Evolutionary conservation across 2,888 invertebrate species (phyloP), one percentile per base, ranked within the genome.

Genomic region (Lagria hirta): DNA sequence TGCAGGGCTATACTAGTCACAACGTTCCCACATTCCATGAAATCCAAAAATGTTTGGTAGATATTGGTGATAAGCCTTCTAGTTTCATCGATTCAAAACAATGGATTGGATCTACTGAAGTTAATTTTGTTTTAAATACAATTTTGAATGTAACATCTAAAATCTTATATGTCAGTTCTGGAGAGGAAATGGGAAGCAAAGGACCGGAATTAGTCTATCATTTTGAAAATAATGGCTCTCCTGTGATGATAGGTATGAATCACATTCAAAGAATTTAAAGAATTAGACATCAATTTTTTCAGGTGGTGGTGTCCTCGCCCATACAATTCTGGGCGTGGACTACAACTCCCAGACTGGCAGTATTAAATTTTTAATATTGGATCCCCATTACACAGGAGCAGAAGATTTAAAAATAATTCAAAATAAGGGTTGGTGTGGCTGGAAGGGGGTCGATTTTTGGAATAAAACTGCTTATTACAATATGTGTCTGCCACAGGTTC

Each of bases 91-190:
- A 91, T 12, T 94, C 95, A 1, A 83, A 81, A 44, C 87, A 95
- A 65, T 99, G 99, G 99, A 98, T 99, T 65, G 99, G 99, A 4
- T 97, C 97, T 0, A 91, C 92, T 3, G 99, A 99, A 78, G 92
- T 99, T 7, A 86, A 88, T 71, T 97, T 88, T 75, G 91, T 92
- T 48, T 73, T 99, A 48, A 88, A 93, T 65, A 82, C 87, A 17
- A 74, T 94, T 43, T 73, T 92, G 4, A 82, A 83, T 28, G 77
- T 93, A 0, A 81, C 84, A 30, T 82, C 83, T 0, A 87, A 87
- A 68, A 90, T 98, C 52, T 75, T 96, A 48, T 85, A 85, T 61
- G 90, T 94, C 0, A 84, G 84, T 56, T 86, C 84, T 11, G 98
- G 98, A 4, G 79, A 82, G 17, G 96, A 98, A 60, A 72, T 98